Percentiles rank a stretch among this genome's conserved stretches.
phyloP scores from a whole-genome alignment of 2,888 invertebrate genomes.

The Miltochrista miniata region DNA sequence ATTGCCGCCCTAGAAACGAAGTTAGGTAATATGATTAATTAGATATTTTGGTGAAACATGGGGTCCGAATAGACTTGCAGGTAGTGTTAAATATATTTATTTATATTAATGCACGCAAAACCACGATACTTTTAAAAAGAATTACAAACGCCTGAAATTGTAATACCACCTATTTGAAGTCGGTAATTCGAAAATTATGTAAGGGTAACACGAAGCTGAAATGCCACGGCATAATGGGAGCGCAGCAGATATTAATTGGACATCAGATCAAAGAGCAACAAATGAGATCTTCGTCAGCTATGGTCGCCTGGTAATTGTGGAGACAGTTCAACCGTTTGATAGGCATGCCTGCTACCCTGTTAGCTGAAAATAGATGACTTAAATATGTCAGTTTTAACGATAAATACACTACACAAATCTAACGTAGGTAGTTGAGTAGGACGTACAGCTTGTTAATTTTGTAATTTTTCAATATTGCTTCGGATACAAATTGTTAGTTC shows the following conservation, averaged over 20 bases:
- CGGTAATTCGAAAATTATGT: conserved; percentile 22
- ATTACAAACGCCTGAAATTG: conserved; percentile 7
- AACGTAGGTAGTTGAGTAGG: too few species aligned
- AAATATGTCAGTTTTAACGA: too few species aligned
- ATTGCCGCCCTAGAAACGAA: conserved; percentile 28
- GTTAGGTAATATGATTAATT: conserved; percentile 40
- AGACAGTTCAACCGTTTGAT: conserved; percentile 50
- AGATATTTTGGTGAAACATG: conserved; percentile 45
- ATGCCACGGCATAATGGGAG: conserved; percentile 59
- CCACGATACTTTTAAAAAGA: conserved; percentile 2
- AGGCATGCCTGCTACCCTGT: conserved; percentile 26
- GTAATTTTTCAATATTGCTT: neutral
- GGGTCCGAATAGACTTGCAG: conserved; percentile 24
- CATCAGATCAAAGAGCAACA: conserved; percentile 63
- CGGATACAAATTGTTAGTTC: too few species aligned
- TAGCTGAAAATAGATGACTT: conserved; percentile 29
- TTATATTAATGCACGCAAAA: conserved; percentile 50
- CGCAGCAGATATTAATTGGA: conserved; percentile 65
- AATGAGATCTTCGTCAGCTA: conserved; percentile 50
- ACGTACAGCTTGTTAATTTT: too few species aligned
- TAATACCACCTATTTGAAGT: too few species aligned
- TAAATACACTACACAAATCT: too few species aligned
- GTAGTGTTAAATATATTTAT: conserved; percentile 48
- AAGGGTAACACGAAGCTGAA: conserved; percentile 54
- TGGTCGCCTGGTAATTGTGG: conserved; percentile 59